Base-by-base conservation (phyloP, 2,113 vertebrate species). In the Corynorhinus townsendii region DNA sequence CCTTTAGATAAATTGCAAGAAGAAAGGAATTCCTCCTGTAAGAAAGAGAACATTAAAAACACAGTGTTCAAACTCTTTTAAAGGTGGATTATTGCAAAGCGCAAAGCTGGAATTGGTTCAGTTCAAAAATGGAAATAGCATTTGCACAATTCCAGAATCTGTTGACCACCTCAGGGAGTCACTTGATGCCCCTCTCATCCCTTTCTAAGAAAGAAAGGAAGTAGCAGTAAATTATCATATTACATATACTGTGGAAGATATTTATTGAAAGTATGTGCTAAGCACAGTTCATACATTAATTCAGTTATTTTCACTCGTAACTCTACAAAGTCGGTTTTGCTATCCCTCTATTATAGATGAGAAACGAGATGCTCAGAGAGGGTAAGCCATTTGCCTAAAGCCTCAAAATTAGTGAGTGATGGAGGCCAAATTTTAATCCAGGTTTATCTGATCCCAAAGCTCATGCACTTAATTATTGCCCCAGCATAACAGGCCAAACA, bases 1-100 rank as follows among this genome's bases (percentile, higher is more conserved):
- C 33, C 62, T 86, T 91, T 84, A 96, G 66, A 62, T 38, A 92
- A 84, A 86, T 82, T 59, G 83, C 24, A 64, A 84, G 45, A 82
- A 33, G 43, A 73, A 64, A 28, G 49, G 1, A 95, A 84, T 80
- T 94, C 7, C n/a, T 66, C 40, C 72, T n/a, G 12, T 89, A 83
- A 73, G 20, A 72, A 92, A 88, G 14, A 71, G 35, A 80, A 89
- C 40, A 66, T 38, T 52, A 45, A 86, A 91, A 92, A n/a, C 24
- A 45, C 52, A 85, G 52, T 59, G 11, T 56, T 71, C 56, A 75
- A 49, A n/a, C 56, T 96, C 35, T 96, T 73, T 82, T 49, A 54
- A 59, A 59, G 5, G 71, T 79, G 24, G 72, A 82, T n/a, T 54
- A 43, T 66, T 71, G 10, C 28, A 71, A 93, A 64, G 5, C 14